A percentile compares a stretch with the other conserved stretches of the same genome.
Conservation (phyloP, 2,113 vertebrate species). For the Myxocyprinus asiaticus region DNA sequence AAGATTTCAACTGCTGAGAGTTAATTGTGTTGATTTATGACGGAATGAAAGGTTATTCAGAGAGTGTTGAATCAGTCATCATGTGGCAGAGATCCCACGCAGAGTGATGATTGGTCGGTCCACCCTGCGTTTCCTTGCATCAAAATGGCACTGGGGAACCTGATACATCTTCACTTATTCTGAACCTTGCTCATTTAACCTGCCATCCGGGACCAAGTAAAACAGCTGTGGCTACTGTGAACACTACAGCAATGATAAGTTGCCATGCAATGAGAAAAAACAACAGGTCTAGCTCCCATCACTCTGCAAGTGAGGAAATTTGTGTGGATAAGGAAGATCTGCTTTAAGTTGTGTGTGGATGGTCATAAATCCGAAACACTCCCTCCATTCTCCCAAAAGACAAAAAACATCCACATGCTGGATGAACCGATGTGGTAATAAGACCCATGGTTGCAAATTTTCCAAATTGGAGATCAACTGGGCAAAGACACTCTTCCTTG, state of each 20-base stretch:
- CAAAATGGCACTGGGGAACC: slow-evolving; percentile 1
- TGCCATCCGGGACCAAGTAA: slow-evolving; percentile 10
- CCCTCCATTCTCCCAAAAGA: slow-evolving; percentile 42
- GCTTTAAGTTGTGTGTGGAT: slow-evolving; percentile 45
- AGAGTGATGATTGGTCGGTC: slow-evolving; percentile 16
- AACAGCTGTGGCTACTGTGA: slow-evolving; percentile 48
- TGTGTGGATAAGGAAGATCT: slow-evolving; percentile 37
- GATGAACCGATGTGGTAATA: slow-evolving; percentile 18
- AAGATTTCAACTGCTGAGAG: too few species aligned
- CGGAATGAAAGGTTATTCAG: not conserved
- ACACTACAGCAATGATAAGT: slow-evolving; percentile 38
- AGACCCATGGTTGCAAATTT: slow-evolving; percentile 42
- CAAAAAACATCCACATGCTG: slow-evolving; percentile 44
- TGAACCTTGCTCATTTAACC: slow-evolving; percentile 30
- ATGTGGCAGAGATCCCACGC: not conserved
- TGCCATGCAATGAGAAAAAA: slow-evolving; percentile 33
- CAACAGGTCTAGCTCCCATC: slow-evolving; percentile 30
- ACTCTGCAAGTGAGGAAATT: slow-evolving; percentile 31
- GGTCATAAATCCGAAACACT: slow-evolving; percentile 43
- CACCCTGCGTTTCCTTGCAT: slow-evolving; percentile 19
- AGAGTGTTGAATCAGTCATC: not conserved
- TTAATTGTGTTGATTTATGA: not conserved
- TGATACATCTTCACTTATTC: slow-evolving; percentile 36
- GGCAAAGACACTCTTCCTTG: slow-evolving; percentile 23
- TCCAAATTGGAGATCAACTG: slow-evolving; percentile 43